Conservation (phyloP, 2,888 invertebrate genomes). For the Chalcis sispes region DNA sequence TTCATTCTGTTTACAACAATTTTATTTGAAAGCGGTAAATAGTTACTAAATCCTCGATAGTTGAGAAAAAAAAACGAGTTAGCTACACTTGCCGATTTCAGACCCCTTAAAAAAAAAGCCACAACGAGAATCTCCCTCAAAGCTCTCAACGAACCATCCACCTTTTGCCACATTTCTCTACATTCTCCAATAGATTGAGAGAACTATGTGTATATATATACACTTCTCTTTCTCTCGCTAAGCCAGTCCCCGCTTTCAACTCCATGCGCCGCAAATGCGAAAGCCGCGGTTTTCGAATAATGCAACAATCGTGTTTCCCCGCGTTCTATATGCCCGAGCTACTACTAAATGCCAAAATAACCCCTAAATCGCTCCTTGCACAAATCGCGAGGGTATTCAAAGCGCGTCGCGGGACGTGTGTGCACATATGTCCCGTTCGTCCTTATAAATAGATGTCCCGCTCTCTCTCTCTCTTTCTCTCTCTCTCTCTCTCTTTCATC, state of each 20-base stretch:
- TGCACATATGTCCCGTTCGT: too few relatives aligned
- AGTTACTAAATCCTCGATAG: not conserved
- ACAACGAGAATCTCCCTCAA: constrained; percentile 37
- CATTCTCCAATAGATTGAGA: constrained; percentile 10
- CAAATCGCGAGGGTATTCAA: too few relatives aligned
- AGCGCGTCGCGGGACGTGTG: too few relatives aligned
- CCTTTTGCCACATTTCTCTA: constrained; percentile 7
- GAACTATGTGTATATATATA: not conserved
- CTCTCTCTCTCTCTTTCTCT: not conserved
- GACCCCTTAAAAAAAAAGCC: constrained; percentile 1
- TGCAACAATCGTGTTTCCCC: constrained; percentile 72
- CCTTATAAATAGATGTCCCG: too few relatives aligned
- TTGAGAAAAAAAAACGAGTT: not conserved
- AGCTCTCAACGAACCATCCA: constrained; percentile 31
- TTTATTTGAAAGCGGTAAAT: too few relatives aligned
- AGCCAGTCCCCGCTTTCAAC: too few relatives aligned
- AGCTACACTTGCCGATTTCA: not conserved
- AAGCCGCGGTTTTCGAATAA: constrained; percentile 73
- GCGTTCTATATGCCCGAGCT: not conserved
- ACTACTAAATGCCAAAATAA: constrained; percentile 11
- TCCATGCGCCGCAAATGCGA: constrained; percentile 69
- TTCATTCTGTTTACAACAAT: too few relatives aligned
- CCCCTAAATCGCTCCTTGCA: too few relatives aligned
- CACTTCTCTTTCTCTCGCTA: too few relatives aligned
- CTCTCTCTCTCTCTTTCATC: not conserved